These are phyloP conservation scores for Phorcus lineatus DNA, from an alignment of 2,888 invertebrate genomes.

Conservation along the genomic window DNA sequence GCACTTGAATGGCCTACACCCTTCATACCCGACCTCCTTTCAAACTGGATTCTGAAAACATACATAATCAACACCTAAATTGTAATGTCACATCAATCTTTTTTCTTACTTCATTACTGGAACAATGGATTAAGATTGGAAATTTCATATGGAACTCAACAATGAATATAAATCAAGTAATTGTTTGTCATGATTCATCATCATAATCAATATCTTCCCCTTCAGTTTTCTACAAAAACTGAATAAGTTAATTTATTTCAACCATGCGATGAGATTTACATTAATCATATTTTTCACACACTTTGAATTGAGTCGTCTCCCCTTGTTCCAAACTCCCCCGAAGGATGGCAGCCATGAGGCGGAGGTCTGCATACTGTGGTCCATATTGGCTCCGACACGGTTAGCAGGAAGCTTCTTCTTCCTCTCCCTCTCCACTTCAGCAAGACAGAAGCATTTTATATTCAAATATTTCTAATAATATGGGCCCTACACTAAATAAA, in stretches of 20 bases:
- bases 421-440: constrained; percentile 56
- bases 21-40: constrained; percentile 9
- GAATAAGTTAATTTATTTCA: too few species aligned
- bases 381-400: constrained; percentile 68
- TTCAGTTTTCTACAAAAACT: too few species aligned
- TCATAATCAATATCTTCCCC: too few species aligned
- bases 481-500: too few species aligned
- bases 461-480: background rate
- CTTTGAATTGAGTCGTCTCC: constrained; percentile 63
- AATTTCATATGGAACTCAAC: too few species aligned
- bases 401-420: constrained; percentile 64
- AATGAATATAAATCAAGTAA: too few species aligned
- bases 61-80: background rate
- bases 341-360: constrained; percentile 68
- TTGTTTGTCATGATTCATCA: too few species aligned
- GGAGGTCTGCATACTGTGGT: constrained; percentile 47
- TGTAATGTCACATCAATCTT: too few species aligned
- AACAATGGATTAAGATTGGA: too few species aligned
- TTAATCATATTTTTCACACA: constrained; percentile 31
- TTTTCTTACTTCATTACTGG: too few species aligned
- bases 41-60: constrained; percentile 10
- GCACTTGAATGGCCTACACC: too few species aligned
- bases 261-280: too few species aligned
- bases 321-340: constrained; percentile 70
- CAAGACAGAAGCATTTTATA: background rate